Percentiles rank a stretch among this genome's conserved stretches.
Conservation (phyloP, 2,888 invertebrate species). For the Eupithecia insigniata region DNA sequence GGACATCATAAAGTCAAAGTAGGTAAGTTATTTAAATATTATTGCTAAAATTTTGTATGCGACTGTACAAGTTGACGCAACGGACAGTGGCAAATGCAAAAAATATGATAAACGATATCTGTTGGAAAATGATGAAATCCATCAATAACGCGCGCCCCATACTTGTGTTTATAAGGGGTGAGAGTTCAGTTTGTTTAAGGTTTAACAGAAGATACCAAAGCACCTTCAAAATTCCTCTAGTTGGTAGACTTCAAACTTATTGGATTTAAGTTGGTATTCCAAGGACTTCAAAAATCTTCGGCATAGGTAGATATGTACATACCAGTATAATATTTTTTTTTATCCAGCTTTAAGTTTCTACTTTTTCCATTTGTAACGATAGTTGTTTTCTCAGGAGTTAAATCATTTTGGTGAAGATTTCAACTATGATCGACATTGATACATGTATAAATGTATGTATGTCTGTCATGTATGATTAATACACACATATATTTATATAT, state of each 20-base stretch:
- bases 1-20: background rate
- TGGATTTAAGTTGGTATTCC: too few relatives aligned
- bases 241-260: background rate
- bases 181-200: constrained; percentile 36
- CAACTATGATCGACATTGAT: too few relatives aligned
- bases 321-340: too few relatives aligned
- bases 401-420: too few relatives aligned
- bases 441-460: too few relatives aligned
- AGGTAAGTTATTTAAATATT: background rate
- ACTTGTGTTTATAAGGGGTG: constrained; percentile 29
- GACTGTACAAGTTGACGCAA: constrained; percentile 55
- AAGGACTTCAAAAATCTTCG: background rate
- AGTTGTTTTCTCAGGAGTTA: too few relatives aligned
- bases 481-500: too few relatives aligned
- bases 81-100: constrained; percentile 57
- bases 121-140: constrained; percentile 63
- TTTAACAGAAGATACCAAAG: constrained; percentile 21
- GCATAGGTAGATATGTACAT: background rate
- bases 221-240: background rate
- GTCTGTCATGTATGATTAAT: too few relatives aligned
- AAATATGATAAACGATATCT: constrained; percentile 76
- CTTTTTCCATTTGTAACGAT: too few relatives aligned
- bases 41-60: constrained; percentile 36
- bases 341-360: too few relatives aligned
- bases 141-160: constrained; percentile 65